Evolutionary conservation across 1,140 invertebrate species (phyloP), one percentile per base, ranked within the genome.

Genomic region (Panagrolaimus sp.): DNA sequence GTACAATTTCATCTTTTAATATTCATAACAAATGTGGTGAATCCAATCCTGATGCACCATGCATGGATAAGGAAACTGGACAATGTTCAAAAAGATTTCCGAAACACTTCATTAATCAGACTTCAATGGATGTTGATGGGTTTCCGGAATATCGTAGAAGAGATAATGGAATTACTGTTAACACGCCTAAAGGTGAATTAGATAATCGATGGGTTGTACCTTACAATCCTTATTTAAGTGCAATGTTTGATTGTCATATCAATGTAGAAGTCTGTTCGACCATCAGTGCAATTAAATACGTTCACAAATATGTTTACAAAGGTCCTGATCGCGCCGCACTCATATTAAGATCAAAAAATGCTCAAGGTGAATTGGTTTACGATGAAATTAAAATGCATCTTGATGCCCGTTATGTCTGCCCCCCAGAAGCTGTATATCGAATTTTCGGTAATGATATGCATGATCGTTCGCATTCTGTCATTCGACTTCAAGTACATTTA

Each of bases 181-280:
- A 21, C 17, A 63, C 15, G 12, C 21, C 3, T 4, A 72, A 65
- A 43, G 52, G 62, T 46, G 48, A 43, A 6, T 76, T 86, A 43
- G 84, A 87, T 75, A 87, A 87, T 73, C 65, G 81, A 52, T 87
- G 85, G 84, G 77, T 88, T 68, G 86, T 87, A 43, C 86, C 67
- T n/a, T 88, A 88, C 83, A 86, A 83, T 70, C 84, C 85, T n/a
- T 69, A 86, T 6, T 79, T 88, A 14, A 83, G 73, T 5, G 83
- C 84, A 78, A 86, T 75, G 64, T 88, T 83, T 71, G 82, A 87
- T 67, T 79, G 84, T 48, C 86, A 87, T 73, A 83, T 85, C 44
- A 87, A 87, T 71, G 84, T 87, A 15, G 84, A 87, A 78, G 84
- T 79, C 71, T 87, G 84, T 76, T 83, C 83, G 78, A 85, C 85